Base-by-base conservation (phyloP, 2,888 invertebrate species). In the Diplolepis rosae region DNA sequence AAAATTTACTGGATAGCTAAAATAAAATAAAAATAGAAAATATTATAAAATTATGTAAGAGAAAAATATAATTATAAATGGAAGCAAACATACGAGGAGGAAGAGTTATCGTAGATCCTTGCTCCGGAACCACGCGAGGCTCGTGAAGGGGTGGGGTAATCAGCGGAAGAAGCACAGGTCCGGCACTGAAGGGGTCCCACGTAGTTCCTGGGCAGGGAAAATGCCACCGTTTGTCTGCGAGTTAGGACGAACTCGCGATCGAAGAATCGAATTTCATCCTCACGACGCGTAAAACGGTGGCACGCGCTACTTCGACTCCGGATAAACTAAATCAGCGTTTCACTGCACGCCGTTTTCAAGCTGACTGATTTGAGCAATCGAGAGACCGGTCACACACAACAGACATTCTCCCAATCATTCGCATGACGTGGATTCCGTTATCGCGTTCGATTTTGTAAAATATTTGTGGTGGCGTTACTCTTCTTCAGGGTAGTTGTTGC, bases 401-500 rank as follows among this genome's bases (percentile, higher is more conserved):
- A 71, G 65, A 54, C 50, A 56, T 61, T 45, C 69, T 66, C 52
- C 65, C 69, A 65, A 71, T 71, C 66, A 65, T 13, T 66, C 56
- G 67, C 65, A 30, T 61, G 68, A 71, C 71, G 68, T 71, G 66
- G 50, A 71, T 74, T 67, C 72, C 68, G 70, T 74, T 74, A 74
- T 74, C 74, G 68, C 68, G 66, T 45, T 68, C 70, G 72, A 56
- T 65, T 69, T 74, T 68, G 68, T 72, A 74, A 68, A 71, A 69
- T 65, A 56, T 69, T 61, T 27, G 52, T 39, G 68, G 68, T 70
- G 74, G 71, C 68, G 70, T 73, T 65, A 30, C 52, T 56, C 65
- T 61, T n/a, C n/a, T 18, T 27, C 39, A 42, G 24, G 13, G 6
- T 24, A n/a, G 39, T 2, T 39, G 48, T 52, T 52, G 15, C 6